Percentiles rank a stretch among this genome's conserved stretches.
phyloP scores from a whole-genome alignment of 2,888 invertebrate genomes.

The Drosophila macrothrix region DNA sequence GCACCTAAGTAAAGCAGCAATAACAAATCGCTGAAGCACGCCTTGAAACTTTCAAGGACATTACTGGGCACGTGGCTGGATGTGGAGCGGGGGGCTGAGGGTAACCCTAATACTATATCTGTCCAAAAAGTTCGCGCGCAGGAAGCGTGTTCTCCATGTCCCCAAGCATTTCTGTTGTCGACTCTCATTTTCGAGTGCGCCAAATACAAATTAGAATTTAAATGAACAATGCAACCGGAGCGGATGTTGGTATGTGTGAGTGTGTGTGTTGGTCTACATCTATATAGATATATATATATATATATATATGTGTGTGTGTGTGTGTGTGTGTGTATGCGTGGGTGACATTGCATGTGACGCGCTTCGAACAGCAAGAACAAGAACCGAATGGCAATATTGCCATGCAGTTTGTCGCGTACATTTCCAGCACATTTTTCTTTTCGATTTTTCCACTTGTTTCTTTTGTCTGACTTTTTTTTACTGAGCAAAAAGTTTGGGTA shows the following conservation, averaged over 20 bases:
- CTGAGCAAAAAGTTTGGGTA: constrained; percentile 45
- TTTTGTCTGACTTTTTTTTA: constrained; percentile 34
- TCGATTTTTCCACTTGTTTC: constrained; percentile 17
- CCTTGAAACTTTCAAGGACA: constrained; percentile 72
- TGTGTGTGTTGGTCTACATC: constrained; percentile 16
- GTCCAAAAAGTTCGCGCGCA: constrained; percentile 58
- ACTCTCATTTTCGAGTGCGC: constrained; percentile 65
- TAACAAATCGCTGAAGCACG: constrained; percentile 54
- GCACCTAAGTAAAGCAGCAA: constrained; percentile 42
- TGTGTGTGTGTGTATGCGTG: constrained; percentile 43
- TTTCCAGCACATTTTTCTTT: constrained; percentile 39
- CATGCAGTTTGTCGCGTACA: constrained; percentile 71
- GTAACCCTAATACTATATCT: constrained; percentile 37
- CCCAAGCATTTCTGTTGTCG: constrained; percentile 45
- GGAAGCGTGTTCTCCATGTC: constrained; percentile 61
- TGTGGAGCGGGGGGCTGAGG: constrained; percentile 3
- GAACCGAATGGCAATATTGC: constrained; percentile 66
- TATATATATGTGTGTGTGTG: constrained; percentile 28
- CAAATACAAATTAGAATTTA: constrained; percentile 81
- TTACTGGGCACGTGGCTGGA: constrained; percentile 59
- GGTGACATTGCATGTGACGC: constrained; percentile 67
- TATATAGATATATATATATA: not conserved
- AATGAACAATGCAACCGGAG: constrained; percentile 77
- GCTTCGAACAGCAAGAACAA: constrained; percentile 46
- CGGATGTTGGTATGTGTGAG: constrained; percentile 66